Evolutionary conservation across 2,113 vertebrate genomes (phyloP), one percentile per base, ranked within the genome.

Genomic region (Zootoca vivipara): DNA sequence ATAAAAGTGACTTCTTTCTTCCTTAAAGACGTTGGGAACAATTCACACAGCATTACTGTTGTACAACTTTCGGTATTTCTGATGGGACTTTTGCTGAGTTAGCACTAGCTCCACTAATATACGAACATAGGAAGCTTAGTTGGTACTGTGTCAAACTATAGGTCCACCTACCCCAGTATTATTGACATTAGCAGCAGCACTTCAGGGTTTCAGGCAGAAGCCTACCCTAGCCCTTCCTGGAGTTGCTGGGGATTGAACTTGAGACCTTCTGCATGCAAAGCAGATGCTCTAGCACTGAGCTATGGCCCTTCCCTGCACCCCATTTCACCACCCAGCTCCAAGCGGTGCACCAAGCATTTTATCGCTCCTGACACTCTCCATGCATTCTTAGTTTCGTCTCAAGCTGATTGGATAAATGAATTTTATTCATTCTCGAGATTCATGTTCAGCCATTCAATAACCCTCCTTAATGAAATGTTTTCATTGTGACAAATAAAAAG

Each of bases 401-500:
- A 33, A 28, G 28, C 62, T 79, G 85, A 90, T 92, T 88, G 67
- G 91, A 82, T 87, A 92, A 91, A 88, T 81, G 16, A 86, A 52
- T 91, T 89, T 85, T 72, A 89, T 90, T 93, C 88, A 89, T 73
- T 91, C 82, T 82, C 89, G 81, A 92, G 90, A 91, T 94, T 93
- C 93, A 86, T 88, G 92, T 90, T 92, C 91, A 84, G 70, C 67
- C 89, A 85, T 90, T 94, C 73, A 93, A 87, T 91, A 87, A 89
- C 18, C 46, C 52, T 3, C 56, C 90, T 93, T 89, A 89, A 91
- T 86, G 78, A 91, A 90, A 88, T 91, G 90, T 95, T 94, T 93
- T 93, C 87, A 92, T 74, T 92, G 85, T 85, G 93, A 89, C 80
- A 93, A 90, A 90, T 92, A 91, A 92, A 69, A 62, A n/a, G n/a